A percentile compares a stretch with the other conserved stretches of the same genome.
These are phyloP conservation scores for Gymnoscopelus braueri DNA, from an alignment of 2,797 vertebrate species.

Conservation along the genomic window DNA sequence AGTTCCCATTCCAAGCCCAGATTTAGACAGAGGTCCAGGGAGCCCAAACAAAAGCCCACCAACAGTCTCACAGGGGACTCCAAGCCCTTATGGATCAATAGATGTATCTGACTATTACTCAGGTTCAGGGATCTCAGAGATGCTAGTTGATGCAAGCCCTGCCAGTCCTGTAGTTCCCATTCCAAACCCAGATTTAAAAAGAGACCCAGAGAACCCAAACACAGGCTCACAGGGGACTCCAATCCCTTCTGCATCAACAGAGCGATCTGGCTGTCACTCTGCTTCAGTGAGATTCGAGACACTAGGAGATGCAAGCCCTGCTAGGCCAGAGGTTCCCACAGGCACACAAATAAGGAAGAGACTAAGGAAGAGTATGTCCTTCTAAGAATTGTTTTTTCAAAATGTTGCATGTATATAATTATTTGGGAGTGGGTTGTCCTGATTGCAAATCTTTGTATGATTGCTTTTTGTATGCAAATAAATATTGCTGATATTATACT, in stretches of 20 bases:
- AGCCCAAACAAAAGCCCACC: background rate
- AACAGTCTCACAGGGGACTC: background rate
- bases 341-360: background rate
- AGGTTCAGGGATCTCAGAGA: background rate
- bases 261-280: too few relatives aligned
- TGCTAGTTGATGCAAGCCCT: background rate
- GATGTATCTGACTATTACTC: background rate
- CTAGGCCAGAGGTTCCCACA: background rate
- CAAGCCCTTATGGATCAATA: background rate
- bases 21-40: background rate
- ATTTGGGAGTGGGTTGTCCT: too few relatives aligned
- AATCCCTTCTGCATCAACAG: background rate
- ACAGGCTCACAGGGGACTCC: background rate
- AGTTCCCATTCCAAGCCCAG: background rate
- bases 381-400: background rate
- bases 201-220: background rate
- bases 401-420: too few relatives aligned
- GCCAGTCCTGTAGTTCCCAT: background rate
- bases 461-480: background rate
- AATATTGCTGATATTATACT: background rate
- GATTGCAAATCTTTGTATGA: background rate
- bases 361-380: constrained; percentile 24
- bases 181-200: background rate
- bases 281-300: background rate
- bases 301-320: background rate